Evolutionary conservation across 2,888 invertebrate species (phyloP), one percentile per base, ranked within the genome.

Genomic region (Drosophila merina): DNA sequence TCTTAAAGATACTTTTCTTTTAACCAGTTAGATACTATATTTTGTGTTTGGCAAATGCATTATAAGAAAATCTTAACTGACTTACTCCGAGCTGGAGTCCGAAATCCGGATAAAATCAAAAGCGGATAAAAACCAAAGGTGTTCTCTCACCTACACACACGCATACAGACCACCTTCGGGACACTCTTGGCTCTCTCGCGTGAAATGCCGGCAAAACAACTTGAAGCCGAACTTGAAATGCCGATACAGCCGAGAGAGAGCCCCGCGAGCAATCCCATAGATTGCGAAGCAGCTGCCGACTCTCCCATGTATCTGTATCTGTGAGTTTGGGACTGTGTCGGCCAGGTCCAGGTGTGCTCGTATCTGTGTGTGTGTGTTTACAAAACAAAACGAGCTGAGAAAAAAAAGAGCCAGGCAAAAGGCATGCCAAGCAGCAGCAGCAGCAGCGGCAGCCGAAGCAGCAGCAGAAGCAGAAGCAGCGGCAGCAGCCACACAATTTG

Each of bases 161-260:
- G 50, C 20, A 47, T 73, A 72, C 42, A 33, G 40, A 33, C 45
- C 45, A 12, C 36, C n/a, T n/a, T 36, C 36, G 36, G 5, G 36
- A 5, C 69, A 45, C 30, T n/a, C 30, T 6, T 25, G 36, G 36
- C 59, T 42, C 42, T 12, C 51, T 60, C 66, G 48, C 25, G 74
- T 45, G 47, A 60, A 81, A 88, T 88, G 84, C 84, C 89, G 84
- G 84, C 86, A 84, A 83, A 70, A 70, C 74, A 81, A 87, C 79
- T 85, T 82, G 70, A 70, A 42, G 40, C 40, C 40, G 83, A 84
- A 84, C 88, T 84, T 88, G 89, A 84, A 84, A 84, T 84, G 71
- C 88, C 86, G 71, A 88, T 88, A 76, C 89, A 88, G 70, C 49
- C 49, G 52, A 42, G 67, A 67, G 67, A 67, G 70, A 58, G 57